Base-by-base conservation (phyloP, 2,797 vertebrate species). In the Sandelia bainsii region DNA sequence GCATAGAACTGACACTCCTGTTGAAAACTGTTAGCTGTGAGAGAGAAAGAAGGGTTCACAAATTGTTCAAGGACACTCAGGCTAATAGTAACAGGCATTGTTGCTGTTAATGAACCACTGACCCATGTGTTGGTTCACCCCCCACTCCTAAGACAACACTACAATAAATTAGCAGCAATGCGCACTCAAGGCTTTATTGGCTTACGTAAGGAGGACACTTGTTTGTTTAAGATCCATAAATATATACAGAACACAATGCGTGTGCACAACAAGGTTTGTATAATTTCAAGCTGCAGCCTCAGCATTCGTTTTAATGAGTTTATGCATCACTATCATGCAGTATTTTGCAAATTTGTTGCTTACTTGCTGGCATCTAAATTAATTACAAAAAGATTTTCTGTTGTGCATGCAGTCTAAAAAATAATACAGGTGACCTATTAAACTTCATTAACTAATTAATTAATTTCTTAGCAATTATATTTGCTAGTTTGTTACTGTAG, bases 21-120 rank as follows among this genome's bases (percentile, higher is more conserved):
- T 22, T 57, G 39, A 45, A 34, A 32, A 29, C 59, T 48, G 75
- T 75, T 72, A 60, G 72, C 37, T n/a, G 52, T 7, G 23, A 40
- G 20, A 37, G n/a, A 68, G 29, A 5, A 17, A 68, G 25, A 5
- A 3, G 39, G 42, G 56, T 39, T 67, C 46, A 54, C 37, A 64
- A 52, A 72, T 44, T 69, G 64, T 56, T 80, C 66, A 72, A 81
- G 67, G 61, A 62, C 71, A 60, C 57, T 50, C 37, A 23, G 54
- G 61, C 22, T 17, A 16, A 29, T 19, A n/a, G 32, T 7, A 34
- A 44, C 0, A 14, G 50, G 27, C 46, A 32, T 62, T 1, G 39
- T 44, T 42, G 50, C 14, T 2, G 25, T 61, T 70, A 69, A 71
- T 44, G 1, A 79, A 73, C 39, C 56, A 34, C 2, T 80, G 69